Conservation (phyloP, 2,113 vertebrate genomes). For the Sciurus niger region DNA sequence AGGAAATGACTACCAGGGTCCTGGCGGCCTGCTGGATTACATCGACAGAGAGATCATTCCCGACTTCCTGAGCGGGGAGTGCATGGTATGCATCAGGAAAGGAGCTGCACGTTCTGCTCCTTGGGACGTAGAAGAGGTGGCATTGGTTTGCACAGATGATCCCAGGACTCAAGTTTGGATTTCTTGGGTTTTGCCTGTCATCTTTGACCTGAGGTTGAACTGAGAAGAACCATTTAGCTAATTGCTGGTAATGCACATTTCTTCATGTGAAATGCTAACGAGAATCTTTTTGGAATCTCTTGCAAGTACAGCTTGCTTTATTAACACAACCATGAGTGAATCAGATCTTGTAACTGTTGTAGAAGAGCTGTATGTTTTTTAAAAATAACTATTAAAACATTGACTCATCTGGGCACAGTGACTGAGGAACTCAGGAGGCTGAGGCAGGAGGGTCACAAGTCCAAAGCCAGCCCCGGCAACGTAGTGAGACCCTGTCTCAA, state of each 20-base stretch:
- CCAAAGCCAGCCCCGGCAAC: too few species aligned
- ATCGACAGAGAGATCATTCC: conserved; percentile 96
- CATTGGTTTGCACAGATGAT: too few species aligned
- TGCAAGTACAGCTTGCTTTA: not conserved
- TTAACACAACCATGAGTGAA: too few species aligned
- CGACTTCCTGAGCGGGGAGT: conserved; percentile 96
- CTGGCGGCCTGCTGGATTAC: conserved; percentile 96
- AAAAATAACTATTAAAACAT: not conserved
- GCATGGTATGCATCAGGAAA: conserved; percentile 91
- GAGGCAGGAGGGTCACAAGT: too few species aligned
- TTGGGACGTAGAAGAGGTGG: rapidly evolving
- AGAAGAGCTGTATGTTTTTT: not conserved
- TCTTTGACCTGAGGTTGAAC: not conserved
- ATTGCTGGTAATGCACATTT: not conserved
- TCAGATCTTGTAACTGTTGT: not conserved
- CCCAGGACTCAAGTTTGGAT: not conserved
- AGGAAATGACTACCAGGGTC: conserved; percentile 97
- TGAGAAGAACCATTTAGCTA: not conserved
- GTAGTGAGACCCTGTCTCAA: too few species aligned
- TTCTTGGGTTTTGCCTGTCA: not conserved
- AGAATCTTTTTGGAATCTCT: not conserved
- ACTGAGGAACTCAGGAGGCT: too few species aligned
- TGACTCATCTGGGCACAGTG: too few species aligned
- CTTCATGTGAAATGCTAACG: not conserved
- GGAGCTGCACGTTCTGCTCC: rapidly evolving